Conservation (phyloP, 2,113 vertebrate species). For the Chionodraco myersi region DNA sequence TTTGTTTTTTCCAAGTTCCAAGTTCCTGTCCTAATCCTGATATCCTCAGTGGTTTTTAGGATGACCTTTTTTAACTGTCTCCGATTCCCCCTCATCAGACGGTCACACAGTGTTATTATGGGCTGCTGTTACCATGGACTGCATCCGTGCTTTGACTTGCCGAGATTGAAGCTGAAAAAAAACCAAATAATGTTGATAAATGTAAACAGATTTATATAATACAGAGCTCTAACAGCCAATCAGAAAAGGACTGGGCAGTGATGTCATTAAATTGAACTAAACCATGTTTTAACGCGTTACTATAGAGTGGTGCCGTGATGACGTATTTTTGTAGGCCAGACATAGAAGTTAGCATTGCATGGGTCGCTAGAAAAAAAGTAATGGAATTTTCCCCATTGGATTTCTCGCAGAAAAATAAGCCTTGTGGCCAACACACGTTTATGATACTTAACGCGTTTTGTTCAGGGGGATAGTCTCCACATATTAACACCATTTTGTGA, state of each 20-base stretch:
- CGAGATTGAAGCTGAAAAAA: neutral
- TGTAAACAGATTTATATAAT: neutral
- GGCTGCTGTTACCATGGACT: slow-evolving; percentile 48
- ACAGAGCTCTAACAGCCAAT: neutral
- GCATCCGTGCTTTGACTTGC: neutral
- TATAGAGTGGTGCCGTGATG: neutral
- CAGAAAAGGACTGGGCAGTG: neutral
- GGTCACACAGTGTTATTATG: slow-evolving; percentile 9
- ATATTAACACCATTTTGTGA: no score
- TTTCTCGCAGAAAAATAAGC: no score
- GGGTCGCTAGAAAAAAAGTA: no score
- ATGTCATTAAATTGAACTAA: neutral
- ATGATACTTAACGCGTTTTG: no score
- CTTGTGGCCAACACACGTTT: no score
- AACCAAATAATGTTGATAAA: neutral
- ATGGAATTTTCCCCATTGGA: no score
- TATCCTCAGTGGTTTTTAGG: neutral
- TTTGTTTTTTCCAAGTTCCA: slow-evolving; percentile 8
- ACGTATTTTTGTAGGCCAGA: no score
- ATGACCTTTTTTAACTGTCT: neutral
- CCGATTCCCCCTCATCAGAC: neutral
- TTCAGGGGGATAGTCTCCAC: no score
- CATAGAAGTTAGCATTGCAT: no score
- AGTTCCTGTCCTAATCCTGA: slow-evolving; percentile 13
- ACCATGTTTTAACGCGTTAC: neutral